Conservation (phyloP, 2,797 vertebrate species). For the Acipenser ruthenus region DNA sequence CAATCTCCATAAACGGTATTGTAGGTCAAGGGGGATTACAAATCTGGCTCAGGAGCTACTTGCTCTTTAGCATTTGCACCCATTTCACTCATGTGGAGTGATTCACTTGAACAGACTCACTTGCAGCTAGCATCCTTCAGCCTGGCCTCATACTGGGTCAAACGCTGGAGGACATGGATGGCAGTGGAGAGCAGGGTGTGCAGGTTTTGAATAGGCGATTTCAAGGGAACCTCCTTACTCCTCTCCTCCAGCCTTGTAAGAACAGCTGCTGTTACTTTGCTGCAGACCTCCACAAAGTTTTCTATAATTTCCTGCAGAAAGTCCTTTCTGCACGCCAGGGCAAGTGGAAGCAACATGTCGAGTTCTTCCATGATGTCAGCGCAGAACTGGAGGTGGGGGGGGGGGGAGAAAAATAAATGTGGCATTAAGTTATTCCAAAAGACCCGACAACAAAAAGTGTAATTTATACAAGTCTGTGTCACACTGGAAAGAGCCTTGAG, state of each 20-base stretch:
- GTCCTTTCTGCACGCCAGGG: conserved; percentile 71
- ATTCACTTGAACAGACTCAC: conserved; percentile 55
- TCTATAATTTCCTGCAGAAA: conserved; percentile 73
- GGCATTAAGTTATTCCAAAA: conserved; percentile 36
- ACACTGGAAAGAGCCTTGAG: conserved; percentile 33
- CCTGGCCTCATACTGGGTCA: conserved; percentile 60
- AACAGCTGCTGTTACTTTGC: conserved; percentile 65
- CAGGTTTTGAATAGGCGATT: conserved; percentile 67
- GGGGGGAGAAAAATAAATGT: conserved; percentile 40
- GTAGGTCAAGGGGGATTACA: neutral
- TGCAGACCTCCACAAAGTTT: conserved; percentile 79
- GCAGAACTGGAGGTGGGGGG: conserved; percentile 67
- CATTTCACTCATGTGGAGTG: neutral
- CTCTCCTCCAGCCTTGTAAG: conserved; percentile 70
- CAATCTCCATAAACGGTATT: neutral
- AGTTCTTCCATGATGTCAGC: conserved; percentile 73
- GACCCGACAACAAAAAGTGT: conserved; percentile 30
- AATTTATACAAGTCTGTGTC: conserved; percentile 26
- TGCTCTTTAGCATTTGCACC: neutral
- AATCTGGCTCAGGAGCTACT: conserved; percentile 6
- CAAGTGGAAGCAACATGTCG: conserved; percentile 80
- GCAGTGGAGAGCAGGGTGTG: conserved; percentile 68
- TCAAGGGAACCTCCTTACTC: conserved; percentile 65
- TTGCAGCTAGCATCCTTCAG: conserved; percentile 63
- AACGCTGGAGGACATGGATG: conserved; percentile 61